Evolutionary conservation across 2,888 invertebrate genomes (phyloP).

Genomic region (Cephus sareptanus): DNA sequence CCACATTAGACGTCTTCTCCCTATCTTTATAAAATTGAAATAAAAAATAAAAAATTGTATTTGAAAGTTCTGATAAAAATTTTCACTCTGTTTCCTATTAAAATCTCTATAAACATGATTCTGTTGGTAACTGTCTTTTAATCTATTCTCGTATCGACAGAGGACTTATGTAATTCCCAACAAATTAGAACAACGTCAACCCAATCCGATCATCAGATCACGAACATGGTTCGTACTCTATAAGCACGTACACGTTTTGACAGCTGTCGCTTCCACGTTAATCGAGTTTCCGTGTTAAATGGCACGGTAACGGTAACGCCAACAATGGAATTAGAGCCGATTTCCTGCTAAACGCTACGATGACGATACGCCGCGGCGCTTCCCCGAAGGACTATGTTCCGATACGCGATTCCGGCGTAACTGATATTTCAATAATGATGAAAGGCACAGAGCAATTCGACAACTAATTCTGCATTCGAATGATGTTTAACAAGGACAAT

Average conservation of each 20-base stretch:
- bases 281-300: constrained; percentile 52
- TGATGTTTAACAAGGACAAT: not conserved
- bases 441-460: not conserved
- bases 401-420: not conserved
- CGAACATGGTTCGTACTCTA: not conserved
- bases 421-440: not conserved
- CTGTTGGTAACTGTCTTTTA: not conserved
- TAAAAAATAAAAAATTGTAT: not conserved
- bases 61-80: not conserved
- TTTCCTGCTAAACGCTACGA: constrained; percentile 22
- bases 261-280: constrained; percentile 45
- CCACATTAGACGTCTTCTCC: too few species aligned
- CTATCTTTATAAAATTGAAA: too few species aligned
- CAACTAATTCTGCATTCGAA: not conserved
- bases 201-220: not conserved
- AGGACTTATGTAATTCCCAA: not conserved
- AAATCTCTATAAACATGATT: not conserved
- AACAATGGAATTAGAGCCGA: constrained; percentile 42
- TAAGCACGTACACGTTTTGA: constrained; percentile 35
- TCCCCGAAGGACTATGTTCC: not conserved
- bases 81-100: not conserved
- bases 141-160: not conserved
- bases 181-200: not conserved
- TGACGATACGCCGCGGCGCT: constrained; percentile 1
- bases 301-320: constrained; percentile 27